Conservation (phyloP, 2,888 invertebrate genomes). For the Tenodera sinensis region DNA sequence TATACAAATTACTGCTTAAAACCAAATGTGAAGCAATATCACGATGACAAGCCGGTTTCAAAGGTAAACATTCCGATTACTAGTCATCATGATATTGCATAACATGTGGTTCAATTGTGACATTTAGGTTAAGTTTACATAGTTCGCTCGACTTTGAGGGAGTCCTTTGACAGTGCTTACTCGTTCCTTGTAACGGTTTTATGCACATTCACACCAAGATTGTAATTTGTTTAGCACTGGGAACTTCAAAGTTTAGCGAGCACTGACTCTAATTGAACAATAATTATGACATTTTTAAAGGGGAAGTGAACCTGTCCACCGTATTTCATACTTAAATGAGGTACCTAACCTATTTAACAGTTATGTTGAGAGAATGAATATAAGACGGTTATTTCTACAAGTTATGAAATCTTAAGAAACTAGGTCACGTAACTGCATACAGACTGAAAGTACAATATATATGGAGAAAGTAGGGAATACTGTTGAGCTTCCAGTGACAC, state of each 20-base stretch:
- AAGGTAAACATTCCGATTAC: background rate
- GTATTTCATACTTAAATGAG: background rate
- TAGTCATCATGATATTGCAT: background rate
- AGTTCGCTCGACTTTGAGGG: background rate
- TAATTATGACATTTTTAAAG: background rate
- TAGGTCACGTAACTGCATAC: background rate
- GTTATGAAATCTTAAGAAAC: background rate
- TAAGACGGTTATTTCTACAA: background rate
- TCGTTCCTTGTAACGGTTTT: background rate
- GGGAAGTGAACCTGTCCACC: background rate
- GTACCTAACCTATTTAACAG: background rate
- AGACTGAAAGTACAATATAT: background rate
- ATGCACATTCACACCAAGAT: background rate
- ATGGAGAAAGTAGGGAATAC: background rate
- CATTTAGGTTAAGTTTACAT: background rate
- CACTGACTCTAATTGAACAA: background rate
- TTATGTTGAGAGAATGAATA: background rate
- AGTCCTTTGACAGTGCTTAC: background rate
- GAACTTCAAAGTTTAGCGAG: background rate
- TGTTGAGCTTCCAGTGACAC: background rate
- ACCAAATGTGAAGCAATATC: no score
- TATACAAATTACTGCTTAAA: no score
- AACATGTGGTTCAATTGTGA: background rate
- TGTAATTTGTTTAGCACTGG: background rate
- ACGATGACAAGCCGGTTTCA: background rate